A percentile compares a stretch with the other conserved stretches of the same genome.
phyloP scores from a whole-genome alignment of 2,888 invertebrate species.

The Stenolophus ochropezus region DNA sequence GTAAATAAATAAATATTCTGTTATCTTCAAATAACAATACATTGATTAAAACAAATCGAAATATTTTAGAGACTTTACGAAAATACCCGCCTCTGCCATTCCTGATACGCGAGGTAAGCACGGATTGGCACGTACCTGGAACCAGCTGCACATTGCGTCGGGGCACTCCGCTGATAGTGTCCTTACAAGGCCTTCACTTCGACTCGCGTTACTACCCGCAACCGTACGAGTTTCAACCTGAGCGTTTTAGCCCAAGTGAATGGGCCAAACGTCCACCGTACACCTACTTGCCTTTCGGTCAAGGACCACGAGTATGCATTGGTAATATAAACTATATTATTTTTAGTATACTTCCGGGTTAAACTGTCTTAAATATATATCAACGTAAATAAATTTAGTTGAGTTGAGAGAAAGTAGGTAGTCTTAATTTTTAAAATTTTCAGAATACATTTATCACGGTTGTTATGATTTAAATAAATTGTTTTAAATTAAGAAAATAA shows the following conservation, averaged over 20 bases:
- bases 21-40: no score
- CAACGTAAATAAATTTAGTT: no score
- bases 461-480: no score
- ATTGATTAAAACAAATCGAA: neutral
- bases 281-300: constrained; percentile 36
- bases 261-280: neutral
- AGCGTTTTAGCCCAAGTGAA: constrained; percentile 51
- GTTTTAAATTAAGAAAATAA: no score
- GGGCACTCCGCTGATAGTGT: constrained; percentile 45
- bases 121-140: constrained; percentile 52
- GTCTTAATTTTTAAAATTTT: no score
- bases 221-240: constrained; percentile 59
- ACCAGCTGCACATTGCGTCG: constrained; percentile 41
- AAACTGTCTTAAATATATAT: no score
- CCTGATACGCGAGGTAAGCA: constrained; percentile 38
- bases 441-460: no score
- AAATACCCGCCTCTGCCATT: constrained; percentile 60
- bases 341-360: no score
- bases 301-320: constrained; percentile 47
- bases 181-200: constrained; percentile 49
- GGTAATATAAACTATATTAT: neutral
- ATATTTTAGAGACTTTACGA: constrained; percentile 64
- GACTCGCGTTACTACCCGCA: constrained; percentile 57
- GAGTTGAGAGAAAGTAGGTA: no score
- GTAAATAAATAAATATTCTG: no score